Evolutionary conservation across 2,797 vertebrate species (phyloP), one percentile per base, ranked within the genome.

Genomic region (Neopelma chrysocephalum): DNA sequence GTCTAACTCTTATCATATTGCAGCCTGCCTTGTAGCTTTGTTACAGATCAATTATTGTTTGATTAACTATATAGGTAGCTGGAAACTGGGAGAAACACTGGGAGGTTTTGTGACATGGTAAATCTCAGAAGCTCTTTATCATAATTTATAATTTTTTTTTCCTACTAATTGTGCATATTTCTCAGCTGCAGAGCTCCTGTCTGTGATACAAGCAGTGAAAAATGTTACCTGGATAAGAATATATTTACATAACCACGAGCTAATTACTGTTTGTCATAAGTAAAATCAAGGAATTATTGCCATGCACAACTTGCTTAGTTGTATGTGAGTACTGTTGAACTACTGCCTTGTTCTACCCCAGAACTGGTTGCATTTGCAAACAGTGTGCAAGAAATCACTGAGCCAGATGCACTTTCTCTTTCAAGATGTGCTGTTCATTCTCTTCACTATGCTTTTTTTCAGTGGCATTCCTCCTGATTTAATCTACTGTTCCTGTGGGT

Each of bases 221-320:
- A 96, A 94, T 82, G 76, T 87, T 92, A 95, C 86, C 87, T 89
- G 72, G 57, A 75, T 87, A 80, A 84, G 83, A 94, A 96, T 82
- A 69, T 92, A 95, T 92, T 95, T 97, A 89, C 81, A 95, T 89
- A 94, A 82, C 83, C 76, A 93, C 0, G 2, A 89, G 64, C 65
- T 91, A 96, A 96, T 95, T 94, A 85, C 65, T 72, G 36, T 87
- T 95, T 96, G 90, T 94, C 71, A 62, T 83, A 90, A 93, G 71
- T 85, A 93, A 95, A 91, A 95, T 90, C 81, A 76, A 91, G 78
- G 65, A 83, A 95, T 91, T 95, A 93, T 94, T 95, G 77, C 72
- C 69, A 31, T 19, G 47, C 68, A 85, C 60, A 90, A 66, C 82
- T 90, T 91, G 69, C 51, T 94, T 58, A 87, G 93, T n/a, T 78